Base-by-base conservation (phyloP, 2,113 vertebrate genomes). In the Chamaetylas fuelleborni region DNA sequence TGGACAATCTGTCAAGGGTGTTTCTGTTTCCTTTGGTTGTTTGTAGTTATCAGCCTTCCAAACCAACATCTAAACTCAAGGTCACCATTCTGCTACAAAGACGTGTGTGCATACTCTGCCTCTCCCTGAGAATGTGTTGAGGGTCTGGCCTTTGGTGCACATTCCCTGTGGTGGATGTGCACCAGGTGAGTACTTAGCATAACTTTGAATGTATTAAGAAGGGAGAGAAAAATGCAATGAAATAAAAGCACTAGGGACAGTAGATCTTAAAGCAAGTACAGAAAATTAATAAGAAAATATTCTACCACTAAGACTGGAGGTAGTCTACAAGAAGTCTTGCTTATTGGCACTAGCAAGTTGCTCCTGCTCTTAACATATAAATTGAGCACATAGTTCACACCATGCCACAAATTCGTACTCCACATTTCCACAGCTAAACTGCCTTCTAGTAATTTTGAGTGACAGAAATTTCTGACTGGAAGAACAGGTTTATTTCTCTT, bases 61-160 rank as follows among this genome's bases (percentile, higher is more conserved):
- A 56, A 64, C 57, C 45, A n/a, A 47, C 53, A 36, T 12, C 23
- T 22, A 34, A 45, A 51, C 2, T 19, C 47, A 8, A 0, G 12
- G 50, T 31, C 53, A 47, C 23, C 2, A 0, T 58, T 42, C 38
- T 25, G 48, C 77, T 73, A 17, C 31, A 17, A 14, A 19, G 43
- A 42, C 0, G 0, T 19, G 6, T 2, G 8, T 40, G 20, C 17
- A 13, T 26, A 8, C 11, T 34, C 36, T 3, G 1, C 45, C 33
- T 53, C 40, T 48, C 48, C 38, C 57, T 36, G 36, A 36, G 50
- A 36, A 48, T 5, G 17, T n/a, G 26, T 4, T 15, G 11, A 23
- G 43, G 24, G 57, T 24, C 45, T n/a, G 29, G 48, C 40, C 15
- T 51, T 65, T 4, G 3, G 26, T 24, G 26, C 51, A 8, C 20